Evolutionary conservation across 2,113 vertebrate genomes (phyloP).

Genomic region (Toxotes jaculatrix): DNA sequence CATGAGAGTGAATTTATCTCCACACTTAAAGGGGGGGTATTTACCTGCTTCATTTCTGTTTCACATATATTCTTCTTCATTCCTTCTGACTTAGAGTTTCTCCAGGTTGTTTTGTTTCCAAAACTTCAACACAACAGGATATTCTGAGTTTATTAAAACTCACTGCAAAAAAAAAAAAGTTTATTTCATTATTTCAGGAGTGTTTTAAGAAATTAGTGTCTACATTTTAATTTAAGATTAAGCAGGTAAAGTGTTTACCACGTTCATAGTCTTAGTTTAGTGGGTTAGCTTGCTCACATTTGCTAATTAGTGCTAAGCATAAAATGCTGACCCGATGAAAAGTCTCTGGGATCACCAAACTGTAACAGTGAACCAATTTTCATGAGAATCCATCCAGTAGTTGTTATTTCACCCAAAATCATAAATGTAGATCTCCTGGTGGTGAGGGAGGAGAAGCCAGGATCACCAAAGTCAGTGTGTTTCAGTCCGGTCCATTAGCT

Average conservation of each 20-base stretch:
- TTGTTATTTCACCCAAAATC: no score
- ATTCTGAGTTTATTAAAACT: neutral
- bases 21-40: conserved; percentile 30
- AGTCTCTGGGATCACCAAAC: no score
- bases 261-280: neutral
- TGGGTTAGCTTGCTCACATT: neutral
- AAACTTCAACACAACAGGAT: neutral
- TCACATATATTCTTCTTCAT: no score
- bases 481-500: no score
- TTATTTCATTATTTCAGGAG: no score
- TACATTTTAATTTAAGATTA: neutral
- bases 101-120: neutral
- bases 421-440: no score
- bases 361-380: no score
- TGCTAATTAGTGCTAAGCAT: neutral
- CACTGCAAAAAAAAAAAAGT: neutral
- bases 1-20: conserved; percentile 18
- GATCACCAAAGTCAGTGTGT: no score
- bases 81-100: neutral
- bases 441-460: no score
- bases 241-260: neutral
- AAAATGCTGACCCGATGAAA: no score
- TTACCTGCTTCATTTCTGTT: neutral
- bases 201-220: no score
- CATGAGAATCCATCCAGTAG: no score